Conservation (phyloP, 2,888 invertebrate genomes). For the Disparrhopalites patrizii region DNA sequence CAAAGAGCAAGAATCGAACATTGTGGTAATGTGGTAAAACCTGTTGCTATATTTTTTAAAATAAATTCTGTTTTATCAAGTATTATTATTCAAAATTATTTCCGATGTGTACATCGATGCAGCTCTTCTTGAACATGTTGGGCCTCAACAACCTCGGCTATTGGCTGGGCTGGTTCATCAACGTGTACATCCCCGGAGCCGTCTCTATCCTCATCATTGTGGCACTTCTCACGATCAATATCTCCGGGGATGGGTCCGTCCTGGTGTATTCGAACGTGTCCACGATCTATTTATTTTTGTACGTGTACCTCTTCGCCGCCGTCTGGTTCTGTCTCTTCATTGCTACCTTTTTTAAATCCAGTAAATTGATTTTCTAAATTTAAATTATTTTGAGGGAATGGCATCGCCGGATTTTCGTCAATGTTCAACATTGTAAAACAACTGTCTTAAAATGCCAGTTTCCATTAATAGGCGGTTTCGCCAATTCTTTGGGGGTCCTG, state of each 20-base stretch:
- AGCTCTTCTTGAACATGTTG: constrained; percentile 30
- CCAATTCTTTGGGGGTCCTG: constrained; percentile 18
- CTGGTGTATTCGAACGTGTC: constrained; percentile 13
- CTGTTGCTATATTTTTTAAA: too few relatives aligned
- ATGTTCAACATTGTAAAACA: too few relatives aligned
- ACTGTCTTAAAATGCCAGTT: too few relatives aligned
- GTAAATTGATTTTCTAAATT: too few relatives aligned
- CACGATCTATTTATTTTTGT: constrained; percentile 21
- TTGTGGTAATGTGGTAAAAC: constrained; percentile 1
- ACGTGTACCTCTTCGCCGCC: constrained; percentile 25
- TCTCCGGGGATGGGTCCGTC: constrained; percentile 13
- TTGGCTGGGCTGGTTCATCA: constrained; percentile 30
- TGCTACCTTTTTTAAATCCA: constrained; percentile 20
- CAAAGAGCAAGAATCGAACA: constrained; percentile 21
- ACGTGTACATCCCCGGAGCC: constrained; percentile 11
- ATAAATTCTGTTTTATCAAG: neutral
- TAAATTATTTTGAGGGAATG: too few relatives aligned
- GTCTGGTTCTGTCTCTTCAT: constrained; percentile 32
- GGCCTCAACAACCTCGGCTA: constrained; percentile 25
- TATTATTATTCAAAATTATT: neutral
- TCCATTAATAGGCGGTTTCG: constrained; percentile 12
- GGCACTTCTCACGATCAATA: constrained; percentile 19
- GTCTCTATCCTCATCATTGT: constrained; percentile 24
- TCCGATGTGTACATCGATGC: neutral
- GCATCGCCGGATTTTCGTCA: neutral